phyloP scores from a whole-genome alignment of 2,113 vertebrate species.

The Lamprotornis superbus region DNA sequence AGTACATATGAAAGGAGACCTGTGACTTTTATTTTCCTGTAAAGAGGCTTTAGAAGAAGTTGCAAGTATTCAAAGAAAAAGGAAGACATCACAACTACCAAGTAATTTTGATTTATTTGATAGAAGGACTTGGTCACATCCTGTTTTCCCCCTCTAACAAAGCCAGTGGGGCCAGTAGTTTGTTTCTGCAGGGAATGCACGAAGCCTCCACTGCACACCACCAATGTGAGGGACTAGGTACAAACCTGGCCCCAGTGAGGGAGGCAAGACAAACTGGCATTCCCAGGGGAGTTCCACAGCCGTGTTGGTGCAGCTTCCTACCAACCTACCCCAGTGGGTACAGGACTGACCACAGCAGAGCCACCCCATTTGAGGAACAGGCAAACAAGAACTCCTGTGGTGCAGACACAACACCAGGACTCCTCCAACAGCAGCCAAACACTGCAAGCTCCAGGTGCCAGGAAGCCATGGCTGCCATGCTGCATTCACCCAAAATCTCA shows the following conservation, averaged over 20 bases:
- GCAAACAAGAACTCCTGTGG: background rate
- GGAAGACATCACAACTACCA: background rate
- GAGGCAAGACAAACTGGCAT: background rate
- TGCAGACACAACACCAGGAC: background rate
- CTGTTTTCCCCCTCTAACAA: background rate
- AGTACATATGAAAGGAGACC: background rate
- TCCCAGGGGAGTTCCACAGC: background rate
- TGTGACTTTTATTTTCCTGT: background rate
- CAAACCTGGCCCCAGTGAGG: fast-evolving
- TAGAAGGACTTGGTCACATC: background rate
- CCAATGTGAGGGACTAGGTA: background rate
- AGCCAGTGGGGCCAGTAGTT: background rate
- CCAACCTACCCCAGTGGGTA: background rate
- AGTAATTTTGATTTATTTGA: background rate
- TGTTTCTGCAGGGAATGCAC: background rate
- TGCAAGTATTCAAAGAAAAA: background rate
- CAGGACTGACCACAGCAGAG: background rate
- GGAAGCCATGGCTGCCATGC: background rate
- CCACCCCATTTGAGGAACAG: background rate
- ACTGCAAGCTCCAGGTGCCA: background rate
- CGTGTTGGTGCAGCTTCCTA: background rate
- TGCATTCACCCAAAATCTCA: background rate
- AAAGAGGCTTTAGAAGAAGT: background rate
- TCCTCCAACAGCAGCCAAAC: background rate
- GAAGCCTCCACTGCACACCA: background rate